Percentiles rank a stretch among this genome's conserved stretches.
These are phyloP conservation scores for Valencia hispanica DNA, from an alignment of 2,797 vertebrate genomes.

Conservation along the genomic window DNA sequence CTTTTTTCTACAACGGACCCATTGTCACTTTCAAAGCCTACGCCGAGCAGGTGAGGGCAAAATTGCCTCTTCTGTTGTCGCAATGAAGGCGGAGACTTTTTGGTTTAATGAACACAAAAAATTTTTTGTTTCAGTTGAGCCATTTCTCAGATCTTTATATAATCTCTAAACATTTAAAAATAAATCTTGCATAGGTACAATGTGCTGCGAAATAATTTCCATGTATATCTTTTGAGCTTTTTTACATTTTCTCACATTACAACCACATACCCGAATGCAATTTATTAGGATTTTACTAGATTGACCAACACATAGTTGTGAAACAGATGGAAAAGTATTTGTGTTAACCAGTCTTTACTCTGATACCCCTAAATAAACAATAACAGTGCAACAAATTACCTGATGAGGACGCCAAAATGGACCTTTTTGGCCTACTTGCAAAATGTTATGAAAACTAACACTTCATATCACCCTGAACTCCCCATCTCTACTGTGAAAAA, in stretches of 20 bases:
- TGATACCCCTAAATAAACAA: neutral
- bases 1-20: conserved; percentile 95
- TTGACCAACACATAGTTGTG: neutral
- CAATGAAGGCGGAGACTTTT: conserved; percentile 10
- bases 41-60: conserved; percentile 82
- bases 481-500: too few relatives aligned
- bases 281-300: neutral
- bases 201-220: neutral
- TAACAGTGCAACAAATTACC: neutral
- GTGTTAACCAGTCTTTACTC: neutral
- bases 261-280: neutral
- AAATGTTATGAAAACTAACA: neutral
- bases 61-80: conserved; percentile 7
- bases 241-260: neutral
- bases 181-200: neutral
- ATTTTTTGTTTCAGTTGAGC: neutral
- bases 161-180: neutral
- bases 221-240: neutral
- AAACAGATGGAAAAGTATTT: neutral
- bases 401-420: neutral
- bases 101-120: conserved; percentile 6
- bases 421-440: neutral
- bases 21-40: conserved; percentile 90
- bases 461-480: too few relatives aligned
- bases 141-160: neutral